Conservation (phyloP, 2,113 vertebrate species). For the Silurus asotus region DNA sequence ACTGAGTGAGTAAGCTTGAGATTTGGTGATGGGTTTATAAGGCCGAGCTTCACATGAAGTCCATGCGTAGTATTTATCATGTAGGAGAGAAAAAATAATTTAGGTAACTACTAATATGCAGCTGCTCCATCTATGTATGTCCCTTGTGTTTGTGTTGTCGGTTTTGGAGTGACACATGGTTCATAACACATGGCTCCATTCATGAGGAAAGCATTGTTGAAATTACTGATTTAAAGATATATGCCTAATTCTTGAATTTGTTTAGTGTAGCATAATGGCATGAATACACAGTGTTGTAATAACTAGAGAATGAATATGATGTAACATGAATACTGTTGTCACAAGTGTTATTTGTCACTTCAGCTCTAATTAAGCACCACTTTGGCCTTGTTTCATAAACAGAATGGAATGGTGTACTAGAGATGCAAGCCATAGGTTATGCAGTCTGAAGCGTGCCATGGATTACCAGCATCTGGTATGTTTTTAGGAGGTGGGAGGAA, state of each 20-base stretch:
- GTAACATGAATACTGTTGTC: not conserved
- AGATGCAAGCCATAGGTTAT: not conserved
- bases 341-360: conserved; percentile 27
- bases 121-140: not conserved
- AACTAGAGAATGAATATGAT: conserved; percentile 17
- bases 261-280: not conserved
- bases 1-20: conserved; percentile 24
- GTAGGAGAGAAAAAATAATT: conserved; percentile 23
- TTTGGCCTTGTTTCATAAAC: not conserved
- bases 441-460: conserved; percentile 12
- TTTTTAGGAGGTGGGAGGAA: no score
- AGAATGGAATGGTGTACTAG: conserved; percentile 4
- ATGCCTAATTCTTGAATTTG: not conserved
- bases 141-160: not conserved
- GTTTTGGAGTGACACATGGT: not conserved
- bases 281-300: conserved; percentile 1
- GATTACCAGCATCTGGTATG: no score
- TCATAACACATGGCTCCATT: not conserved
- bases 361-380: conserved; percentile 13
- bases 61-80: conserved; percentile 58
- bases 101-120: conserved; percentile 3
- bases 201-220: not conserved
- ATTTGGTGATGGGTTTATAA: conserved; percentile 52
- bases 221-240: not conserved
- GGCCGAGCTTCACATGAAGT: conserved; percentile 47